phyloP scores from a whole-genome alignment of 2,113 vertebrate genomes.

The Hydrolagus affinis region DNA sequence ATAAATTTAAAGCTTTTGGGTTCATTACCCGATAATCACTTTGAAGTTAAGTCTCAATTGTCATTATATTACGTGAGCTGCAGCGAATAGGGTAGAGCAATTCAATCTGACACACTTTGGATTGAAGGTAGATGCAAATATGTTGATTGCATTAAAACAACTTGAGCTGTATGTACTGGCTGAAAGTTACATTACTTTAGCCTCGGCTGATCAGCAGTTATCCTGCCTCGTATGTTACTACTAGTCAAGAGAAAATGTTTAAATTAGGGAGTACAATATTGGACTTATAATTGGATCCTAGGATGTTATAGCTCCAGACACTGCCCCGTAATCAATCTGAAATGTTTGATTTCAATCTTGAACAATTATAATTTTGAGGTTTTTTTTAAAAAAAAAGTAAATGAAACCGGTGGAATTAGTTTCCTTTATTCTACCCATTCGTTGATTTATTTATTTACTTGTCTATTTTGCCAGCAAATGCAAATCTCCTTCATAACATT shows the following conservation, averaged over 20 bases:
- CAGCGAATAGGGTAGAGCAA: neutral
- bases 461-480: neutral
- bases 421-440: neutral
- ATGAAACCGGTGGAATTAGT: neutral
- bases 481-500: neutral
- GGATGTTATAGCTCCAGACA: neutral
- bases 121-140: neutral
- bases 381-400: no score
- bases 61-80: neutral
- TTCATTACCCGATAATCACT: neutral
- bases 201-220: neutral
- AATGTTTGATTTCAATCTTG: neutral
- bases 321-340: neutral
- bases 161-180: neutral
- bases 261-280: neutral
- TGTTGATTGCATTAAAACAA: neutral
- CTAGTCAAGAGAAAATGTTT: neutral
- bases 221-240: neutral
- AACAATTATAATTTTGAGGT: neutral
- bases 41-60: neutral
- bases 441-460: neutral
- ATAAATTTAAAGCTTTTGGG: conserved; percentile 4
- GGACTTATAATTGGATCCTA: neutral
- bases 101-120: neutral
- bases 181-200: neutral